These are phyloP conservation scores for Macrosiphum euphorbiae DNA, from an alignment of 2,888 invertebrate genomes.

Conservation along the genomic window DNA sequence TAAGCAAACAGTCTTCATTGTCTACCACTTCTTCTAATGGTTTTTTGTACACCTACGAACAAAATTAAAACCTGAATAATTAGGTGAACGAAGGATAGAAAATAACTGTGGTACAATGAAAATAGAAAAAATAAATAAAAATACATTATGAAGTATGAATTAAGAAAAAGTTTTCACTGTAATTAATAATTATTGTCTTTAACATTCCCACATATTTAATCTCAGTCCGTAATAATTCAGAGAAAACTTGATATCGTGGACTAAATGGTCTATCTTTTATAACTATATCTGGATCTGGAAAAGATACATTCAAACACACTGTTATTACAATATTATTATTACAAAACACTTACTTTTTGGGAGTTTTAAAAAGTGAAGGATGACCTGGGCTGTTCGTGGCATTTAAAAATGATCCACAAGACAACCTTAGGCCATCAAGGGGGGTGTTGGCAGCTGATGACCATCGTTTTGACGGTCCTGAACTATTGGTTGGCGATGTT, in stretches of 20 bases:
- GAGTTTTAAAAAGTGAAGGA: conserved; percentile 59
- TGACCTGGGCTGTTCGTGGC: conserved; percentile 82
- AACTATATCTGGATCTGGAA: conserved; percentile 58
- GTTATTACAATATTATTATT: neutral
- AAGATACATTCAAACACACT: conserved; percentile 3
- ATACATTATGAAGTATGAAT: neutral
- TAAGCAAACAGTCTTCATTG: conserved; percentile 83
- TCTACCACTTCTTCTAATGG: conserved; percentile 90
- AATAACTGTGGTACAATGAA: neutral
- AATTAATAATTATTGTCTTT: conserved; percentile 91
- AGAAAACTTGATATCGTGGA: conserved; percentile 85
- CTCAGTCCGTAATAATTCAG: conserved; percentile 96
- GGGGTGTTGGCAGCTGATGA: conserved; percentile 87
- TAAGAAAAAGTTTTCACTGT: conserved; percentile 75
- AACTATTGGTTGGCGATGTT: conserved; percentile 56
- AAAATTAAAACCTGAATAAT: conserved; percentile 44
- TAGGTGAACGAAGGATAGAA: neutral
- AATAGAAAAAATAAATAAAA: conserved; percentile 58
- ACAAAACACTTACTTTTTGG: conserved; percentile 40
- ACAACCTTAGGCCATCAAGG: conserved; percentile 79
- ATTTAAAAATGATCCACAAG: conserved; percentile 84
- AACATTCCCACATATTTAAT: conserved; percentile 97
- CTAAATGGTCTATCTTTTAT: conserved; percentile 70
- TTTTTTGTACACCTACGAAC: conserved; percentile 88
- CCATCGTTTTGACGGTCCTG: conserved; percentile 76